A percentile compares a stretch with the other conserved stretches of the same genome.
These are phyloP conservation scores for Ceyx melanurus DNA, from an alignment of 2,113 vertebrate species.

Conservation along the genomic window DNA sequence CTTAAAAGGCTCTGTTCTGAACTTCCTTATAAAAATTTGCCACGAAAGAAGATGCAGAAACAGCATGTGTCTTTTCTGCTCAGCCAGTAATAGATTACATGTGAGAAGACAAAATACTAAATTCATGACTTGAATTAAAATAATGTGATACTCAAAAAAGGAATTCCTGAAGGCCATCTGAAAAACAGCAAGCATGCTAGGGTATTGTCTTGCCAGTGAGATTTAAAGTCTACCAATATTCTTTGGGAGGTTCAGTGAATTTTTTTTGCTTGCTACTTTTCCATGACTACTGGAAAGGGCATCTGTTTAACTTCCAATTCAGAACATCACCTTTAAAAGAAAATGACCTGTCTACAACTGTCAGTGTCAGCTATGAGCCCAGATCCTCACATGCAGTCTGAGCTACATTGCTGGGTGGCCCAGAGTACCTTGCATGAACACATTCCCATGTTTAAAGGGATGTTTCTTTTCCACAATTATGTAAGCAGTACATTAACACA, in stretches of 20 bases:
- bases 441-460: not conserved
- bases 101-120: not conserved
- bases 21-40: not conserved
- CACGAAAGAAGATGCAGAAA: not conserved
- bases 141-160: not conserved
- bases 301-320: not conserved
- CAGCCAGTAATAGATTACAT: not conserved
- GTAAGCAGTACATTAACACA: not conserved
- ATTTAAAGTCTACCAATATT: not conserved
- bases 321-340: not conserved
- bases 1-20: not conserved
- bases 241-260: not conserved
- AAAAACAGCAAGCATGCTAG: not conserved
- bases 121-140: not conserved
- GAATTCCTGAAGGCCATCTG: not conserved
- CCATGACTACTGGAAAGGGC: not conserved
- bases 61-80: not conserved
- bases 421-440: not conserved
- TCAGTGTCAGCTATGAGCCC: not conserved
- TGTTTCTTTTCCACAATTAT: not conserved
- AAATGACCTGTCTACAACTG: not conserved
- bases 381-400: accelerated
- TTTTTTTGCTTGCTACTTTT: not conserved
- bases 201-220: not conserved
- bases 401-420: not conserved